Conservation (phyloP, 2,797 vertebrate genomes). For the Hephaestus fuliginosus region DNA sequence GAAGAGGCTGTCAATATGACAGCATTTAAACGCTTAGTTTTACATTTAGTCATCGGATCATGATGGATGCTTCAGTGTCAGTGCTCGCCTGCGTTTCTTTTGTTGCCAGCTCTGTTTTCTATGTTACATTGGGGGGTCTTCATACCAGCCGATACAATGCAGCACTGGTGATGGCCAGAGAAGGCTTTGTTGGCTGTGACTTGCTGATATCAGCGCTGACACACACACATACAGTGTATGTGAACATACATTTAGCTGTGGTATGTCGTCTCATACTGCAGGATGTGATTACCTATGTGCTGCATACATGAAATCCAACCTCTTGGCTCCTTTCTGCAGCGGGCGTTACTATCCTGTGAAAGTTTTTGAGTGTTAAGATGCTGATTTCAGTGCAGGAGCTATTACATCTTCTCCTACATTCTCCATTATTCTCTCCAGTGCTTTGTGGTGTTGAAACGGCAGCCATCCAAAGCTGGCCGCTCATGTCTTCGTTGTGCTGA, state of each 20-base stretch:
- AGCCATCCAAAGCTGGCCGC: constrained; percentile 24
- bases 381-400: background rate
- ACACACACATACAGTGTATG: constrained; percentile 16
- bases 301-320: background rate
- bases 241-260: constrained; percentile 28
- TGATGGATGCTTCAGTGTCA: background rate
- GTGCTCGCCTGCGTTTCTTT: constrained; percentile 40
- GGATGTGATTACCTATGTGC: background rate
- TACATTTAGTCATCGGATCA: background rate
- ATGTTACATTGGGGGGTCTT: constrained; percentile 39
- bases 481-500: constrained; percentile 58
- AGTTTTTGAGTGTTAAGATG: background rate
- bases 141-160: constrained; percentile 61
- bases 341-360: background rate
- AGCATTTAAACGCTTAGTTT: rapidly evolving
- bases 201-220: constrained; percentile 77
- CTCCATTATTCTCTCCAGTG: constrained; percentile 34
- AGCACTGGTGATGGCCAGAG: constrained; percentile 43
- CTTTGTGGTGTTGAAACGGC: constrained; percentile 43
- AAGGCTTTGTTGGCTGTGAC: constrained; percentile 69
- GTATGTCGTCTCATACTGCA: constrained; percentile 3
- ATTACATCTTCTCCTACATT: constrained; percentile 51
- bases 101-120: constrained; percentile 53
- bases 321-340: background rate
- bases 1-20: background rate